Conservation (phyloP, 2,888 invertebrate species). For the Lamellibrachia columna region DNA sequence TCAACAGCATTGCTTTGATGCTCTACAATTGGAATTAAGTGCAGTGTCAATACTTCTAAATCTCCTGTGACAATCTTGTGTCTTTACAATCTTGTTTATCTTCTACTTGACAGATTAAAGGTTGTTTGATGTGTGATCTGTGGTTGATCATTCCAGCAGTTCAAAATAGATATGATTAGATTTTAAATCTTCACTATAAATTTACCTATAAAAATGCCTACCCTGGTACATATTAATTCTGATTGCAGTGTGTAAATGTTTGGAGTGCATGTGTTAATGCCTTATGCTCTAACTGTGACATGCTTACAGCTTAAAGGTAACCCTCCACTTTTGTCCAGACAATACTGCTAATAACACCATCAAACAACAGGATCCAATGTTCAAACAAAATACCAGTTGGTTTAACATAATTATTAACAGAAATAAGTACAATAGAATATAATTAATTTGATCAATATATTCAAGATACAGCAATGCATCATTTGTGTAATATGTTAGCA, state of each 20-base stretch:
- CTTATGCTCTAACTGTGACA: not conserved
- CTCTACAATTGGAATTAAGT: not conserved
- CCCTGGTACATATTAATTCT: not conserved
- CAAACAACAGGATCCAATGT: not conserved
- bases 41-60: not conserved
- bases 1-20: not conserved
- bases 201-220: not conserved
- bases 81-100: not conserved
- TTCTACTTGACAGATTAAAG: not conserved
- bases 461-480: not conserved
- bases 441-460: not conserved
- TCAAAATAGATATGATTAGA: not conserved
- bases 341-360: not conserved
- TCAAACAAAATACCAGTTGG: not conserved
- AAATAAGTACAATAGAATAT: not conserved
- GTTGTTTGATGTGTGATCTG: not conserved
- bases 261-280: not conserved
- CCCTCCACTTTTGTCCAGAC: not conserved
- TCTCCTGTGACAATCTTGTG: not conserved
- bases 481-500: not conserved
- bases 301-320: not conserved
- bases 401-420: not conserved
- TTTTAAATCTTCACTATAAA: conserved; percentile 11
- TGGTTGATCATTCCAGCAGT: not conserved
- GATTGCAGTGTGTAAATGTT: not conserved